Evolutionary conservation across 2,113 vertebrate genomes (phyloP), one percentile per base, ranked within the genome.

Genomic region (Anhinga rufa): DNA sequence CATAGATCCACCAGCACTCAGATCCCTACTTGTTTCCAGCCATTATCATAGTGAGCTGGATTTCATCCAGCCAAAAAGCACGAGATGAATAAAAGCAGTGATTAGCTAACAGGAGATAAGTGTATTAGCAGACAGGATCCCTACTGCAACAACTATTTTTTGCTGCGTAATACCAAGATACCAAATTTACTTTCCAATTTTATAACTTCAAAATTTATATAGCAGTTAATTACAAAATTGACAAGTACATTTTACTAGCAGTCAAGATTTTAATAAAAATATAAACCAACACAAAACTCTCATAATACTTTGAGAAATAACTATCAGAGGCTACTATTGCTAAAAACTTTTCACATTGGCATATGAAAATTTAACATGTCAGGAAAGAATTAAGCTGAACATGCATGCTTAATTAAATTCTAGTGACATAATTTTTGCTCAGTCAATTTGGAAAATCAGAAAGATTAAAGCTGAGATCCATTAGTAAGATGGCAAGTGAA

Each of bases 401-500:
- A 10, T 10, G 10, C 48, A 81, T 12, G 15, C 46, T 87, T 89
- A 87, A 92, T 92, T 82, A 85, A 96, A 95, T 82, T 14, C n/a
- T 82, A 78, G 38, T 75, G 71, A 96, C 65, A 90, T 72, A 65
- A 74, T 65, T 94, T 96, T 87, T 86, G 21, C 74, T 87, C 65
- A 88, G 94, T 80, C 70, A 71, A 74, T 90, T 83, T 93, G n/a
- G 44, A 85, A 91, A 95, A 95, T 69, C 94, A 82, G 58, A 55
- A 66, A 77, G 76, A 96, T 77, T 95, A 96, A 94, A 82, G 84
- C 49, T 83, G 84, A 93, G 60, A 92, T 95, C 68, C 92, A 88
- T 95, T 92, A 94, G 48, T 62, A 90, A 83, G 18, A 88, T 21
- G 38, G 76, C 32, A 88, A 95, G 82, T 71, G 82, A 92, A 62